Percentiles rank a stretch among this genome's conserved stretches.
These are phyloP conservation scores for Spheniscus humboldti DNA, from an alignment of 2,797 vertebrate genomes.

Conservation along the genomic window DNA sequence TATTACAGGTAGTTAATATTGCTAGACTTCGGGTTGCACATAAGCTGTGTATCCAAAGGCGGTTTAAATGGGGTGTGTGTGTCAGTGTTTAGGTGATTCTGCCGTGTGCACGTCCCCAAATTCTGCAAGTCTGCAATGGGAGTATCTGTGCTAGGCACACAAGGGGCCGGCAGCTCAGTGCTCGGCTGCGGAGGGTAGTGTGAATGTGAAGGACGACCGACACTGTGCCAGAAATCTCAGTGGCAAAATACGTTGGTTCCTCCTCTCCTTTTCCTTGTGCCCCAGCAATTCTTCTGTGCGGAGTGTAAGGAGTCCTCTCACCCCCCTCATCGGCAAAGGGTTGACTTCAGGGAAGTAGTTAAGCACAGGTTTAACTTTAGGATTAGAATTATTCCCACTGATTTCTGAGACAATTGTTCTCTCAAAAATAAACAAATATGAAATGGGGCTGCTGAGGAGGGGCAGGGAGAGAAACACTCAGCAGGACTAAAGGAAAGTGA, in stretches of 20 bases:
- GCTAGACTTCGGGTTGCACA: not conserved
- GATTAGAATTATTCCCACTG: not conserved
- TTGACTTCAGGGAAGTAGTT: not conserved
- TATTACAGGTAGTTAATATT: conserved; percentile 41
- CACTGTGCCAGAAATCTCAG: not conserved
- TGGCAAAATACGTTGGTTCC: not conserved
- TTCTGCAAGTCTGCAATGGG: not conserved
- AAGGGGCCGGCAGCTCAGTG: not conserved
- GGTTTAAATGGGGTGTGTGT: rapidly evolving
- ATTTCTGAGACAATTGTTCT: not conserved
- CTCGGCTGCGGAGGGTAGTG: not conserved
- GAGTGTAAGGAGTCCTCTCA: not conserved
- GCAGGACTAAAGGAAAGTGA: not conserved
- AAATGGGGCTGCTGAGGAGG: not conserved
- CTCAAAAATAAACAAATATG: not conserved
- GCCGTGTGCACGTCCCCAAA: rapidly evolving
- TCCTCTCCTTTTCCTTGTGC: not conserved
- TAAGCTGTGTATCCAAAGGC: not conserved
- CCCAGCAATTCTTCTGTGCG: rapidly evolving
- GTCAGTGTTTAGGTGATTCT: not conserved
- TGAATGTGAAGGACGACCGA: not conserved
- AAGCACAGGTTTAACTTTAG: not conserved
- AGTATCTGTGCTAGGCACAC: not conserved
- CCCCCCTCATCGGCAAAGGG: not conserved
- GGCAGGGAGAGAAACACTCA: not conserved